phyloP scores from a whole-genome alignment of 2,113 vertebrate species.

The Gallinago undulata region DNA sequence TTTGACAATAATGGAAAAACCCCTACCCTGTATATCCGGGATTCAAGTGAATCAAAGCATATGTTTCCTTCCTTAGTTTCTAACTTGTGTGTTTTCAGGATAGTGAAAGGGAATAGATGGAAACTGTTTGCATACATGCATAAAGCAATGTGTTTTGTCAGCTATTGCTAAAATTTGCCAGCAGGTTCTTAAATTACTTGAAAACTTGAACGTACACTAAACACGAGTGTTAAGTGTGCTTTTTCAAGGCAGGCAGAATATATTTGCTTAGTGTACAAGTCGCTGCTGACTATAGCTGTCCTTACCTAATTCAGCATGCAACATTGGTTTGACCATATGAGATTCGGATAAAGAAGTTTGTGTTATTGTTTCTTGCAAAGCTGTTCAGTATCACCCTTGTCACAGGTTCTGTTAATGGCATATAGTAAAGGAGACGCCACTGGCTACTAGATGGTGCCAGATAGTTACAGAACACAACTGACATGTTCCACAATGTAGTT shows the following conservation, averaged over 20 bases:
- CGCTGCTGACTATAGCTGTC: not conserved
- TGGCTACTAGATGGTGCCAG: slow-evolving; percentile 70
- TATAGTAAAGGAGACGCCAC: not conserved
- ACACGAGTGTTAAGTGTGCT: not conserved
- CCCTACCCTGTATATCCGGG: not conserved
- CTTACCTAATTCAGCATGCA: not conserved
- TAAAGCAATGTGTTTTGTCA: not conserved
- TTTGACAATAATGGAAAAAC: not conserved
- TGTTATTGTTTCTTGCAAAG: not conserved
- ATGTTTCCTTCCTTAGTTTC: not conserved
- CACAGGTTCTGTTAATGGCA: not conserved
- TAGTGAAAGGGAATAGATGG: not conserved
- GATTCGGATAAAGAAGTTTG: not conserved
- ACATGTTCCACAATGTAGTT: not conserved
- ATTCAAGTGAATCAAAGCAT: not conserved
- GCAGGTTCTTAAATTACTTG: not conserved
- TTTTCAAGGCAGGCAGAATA: not conserved
- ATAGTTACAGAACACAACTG: slow-evolving; percentile 37
- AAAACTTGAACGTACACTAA: not conserved
- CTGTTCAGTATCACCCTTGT: not conserved
- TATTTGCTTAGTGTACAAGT: not conserved
- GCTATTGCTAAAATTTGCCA: not conserved
- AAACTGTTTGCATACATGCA: not conserved
- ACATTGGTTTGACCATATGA: not conserved
- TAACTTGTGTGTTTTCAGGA: not conserved